These are phyloP conservation scores for Telmatherina bonti DNA, from an alignment of 2,797 vertebrate genomes.

Conservation along the genomic window DNA sequence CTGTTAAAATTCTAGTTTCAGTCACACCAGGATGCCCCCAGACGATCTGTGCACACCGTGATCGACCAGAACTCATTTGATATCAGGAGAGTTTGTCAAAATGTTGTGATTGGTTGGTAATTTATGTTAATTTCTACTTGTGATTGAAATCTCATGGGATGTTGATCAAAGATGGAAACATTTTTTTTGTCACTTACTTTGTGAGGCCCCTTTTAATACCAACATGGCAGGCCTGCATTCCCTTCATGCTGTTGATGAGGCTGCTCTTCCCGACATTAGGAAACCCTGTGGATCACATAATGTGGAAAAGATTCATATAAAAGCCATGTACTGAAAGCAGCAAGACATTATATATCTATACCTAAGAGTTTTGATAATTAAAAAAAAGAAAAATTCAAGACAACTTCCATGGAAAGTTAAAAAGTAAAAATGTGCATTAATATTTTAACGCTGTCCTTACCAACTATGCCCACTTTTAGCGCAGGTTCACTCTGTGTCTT, in stretches of 20 bases:
- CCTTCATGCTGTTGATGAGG: constrained; percentile 93
- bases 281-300: constrained; percentile 84
- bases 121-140: neutral
- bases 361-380: neutral
- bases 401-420: neutral
- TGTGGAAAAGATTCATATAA: neutral
- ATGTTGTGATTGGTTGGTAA: neutral
- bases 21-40: neutral
- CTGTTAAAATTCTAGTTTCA: neutral
- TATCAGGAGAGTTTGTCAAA: neutral
- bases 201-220: constrained; percentile 90
- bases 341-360: neutral
- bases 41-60: neutral
- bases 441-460: constrained; percentile 74
- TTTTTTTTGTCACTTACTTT: constrained; percentile 81
- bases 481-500: constrained; percentile 55
- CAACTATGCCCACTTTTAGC: constrained; percentile 90
- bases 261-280: constrained; percentile 98
- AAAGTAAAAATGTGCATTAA: neutral
- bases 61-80: neutral
- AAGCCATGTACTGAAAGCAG: neutral
- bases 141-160: neutral
- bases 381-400: neutral
- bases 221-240: constrained; percentile 84
- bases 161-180: neutral